These are phyloP conservation scores for Adelognathus sp. DNA, from an alignment of 2,888 invertebrate genomes.

Conservation along the genomic window DNA sequence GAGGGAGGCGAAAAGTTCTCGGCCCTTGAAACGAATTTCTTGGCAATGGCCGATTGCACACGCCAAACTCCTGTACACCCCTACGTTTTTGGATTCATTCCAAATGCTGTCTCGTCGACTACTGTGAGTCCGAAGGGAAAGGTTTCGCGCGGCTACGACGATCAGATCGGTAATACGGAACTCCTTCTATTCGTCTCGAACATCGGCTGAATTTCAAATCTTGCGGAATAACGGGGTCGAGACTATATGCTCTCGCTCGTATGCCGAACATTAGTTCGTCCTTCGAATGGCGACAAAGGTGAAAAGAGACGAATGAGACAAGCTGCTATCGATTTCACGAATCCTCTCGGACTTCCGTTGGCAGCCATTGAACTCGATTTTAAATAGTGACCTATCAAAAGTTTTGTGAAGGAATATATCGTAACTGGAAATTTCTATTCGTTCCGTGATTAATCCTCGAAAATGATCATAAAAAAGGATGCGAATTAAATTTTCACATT, in stretches of 20 bases:
- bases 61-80: constrained; percentile 3
- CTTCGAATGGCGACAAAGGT: not conserved
- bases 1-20: constrained; percentile 39
- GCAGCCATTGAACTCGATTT: too few relatives aligned
- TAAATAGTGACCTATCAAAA: too few relatives aligned
- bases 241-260: not conserved
- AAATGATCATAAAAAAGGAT: too few relatives aligned
- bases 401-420: too few relatives aligned
- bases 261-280: constrained; percentile 3
- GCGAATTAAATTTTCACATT: too few relatives aligned
- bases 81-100: constrained; percentile 39
- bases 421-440: not conserved
- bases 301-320: not conserved
- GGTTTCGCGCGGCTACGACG: constrained; percentile 18
- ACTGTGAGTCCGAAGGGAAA: constrained; percentile 9
- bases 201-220: constrained; percentile 61
- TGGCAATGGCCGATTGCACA: constrained; percentile 46
- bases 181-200: constrained; percentile 9
- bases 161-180: constrained; percentile 40
- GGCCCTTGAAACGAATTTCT: constrained; percentile 54
- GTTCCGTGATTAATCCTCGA: too few relatives aligned
- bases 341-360: not conserved
- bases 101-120: constrained; percentile 35
- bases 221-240: constrained; percentile 38
- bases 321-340: not conserved